These are phyloP conservation scores for Gryon sp. DNA, from an alignment of 1,140 invertebrate species.

Conservation along the genomic window DNA sequence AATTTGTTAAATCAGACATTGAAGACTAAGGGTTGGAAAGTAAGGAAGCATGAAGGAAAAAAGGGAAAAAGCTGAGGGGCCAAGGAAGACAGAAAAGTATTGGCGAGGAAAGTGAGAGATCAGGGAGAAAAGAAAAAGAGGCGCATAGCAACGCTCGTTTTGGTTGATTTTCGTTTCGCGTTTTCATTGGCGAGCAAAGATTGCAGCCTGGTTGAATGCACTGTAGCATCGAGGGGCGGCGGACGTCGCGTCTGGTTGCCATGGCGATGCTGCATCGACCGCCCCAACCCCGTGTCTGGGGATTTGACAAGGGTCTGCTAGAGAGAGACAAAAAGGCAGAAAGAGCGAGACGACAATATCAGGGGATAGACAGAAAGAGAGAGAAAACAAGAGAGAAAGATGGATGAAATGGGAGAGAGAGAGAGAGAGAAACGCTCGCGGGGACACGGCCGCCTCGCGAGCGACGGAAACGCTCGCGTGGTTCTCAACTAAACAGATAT, in stretches of 20 bases:
- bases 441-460: conserved; percentile 42
- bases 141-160: conserved; percentile 58
- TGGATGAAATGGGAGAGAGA: too few relatives aligned
- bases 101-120: too few relatives aligned
- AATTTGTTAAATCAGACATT: too few relatives aligned
- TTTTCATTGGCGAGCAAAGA: conserved; percentile 63
- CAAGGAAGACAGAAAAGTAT: too few relatives aligned
- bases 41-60: conserved; percentile 5
- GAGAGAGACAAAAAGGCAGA: conserved; percentile 45
- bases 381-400: too few relatives aligned
- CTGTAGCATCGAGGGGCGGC: conserved; percentile 72
- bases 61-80: neutral
- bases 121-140: conserved; percentile 37
- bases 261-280: conserved; percentile 79
- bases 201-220: conserved; percentile 76
- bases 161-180: conserved; percentile 63
- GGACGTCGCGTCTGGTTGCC: conserved; percentile 78
- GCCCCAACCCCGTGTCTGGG: conserved; percentile 71
- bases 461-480: conserved; percentile 27
- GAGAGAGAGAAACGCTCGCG: conserved; percentile 28
- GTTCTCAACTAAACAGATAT: conserved; percentile 40
- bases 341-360: too few relatives aligned
- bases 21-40: too few relatives aligned
- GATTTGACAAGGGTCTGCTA: conserved; percentile 71
- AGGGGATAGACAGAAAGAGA: too few relatives aligned